phyloP scores from a whole-genome alignment of 2,797 vertebrate species.

The Eospalax fontanierii region DNA sequence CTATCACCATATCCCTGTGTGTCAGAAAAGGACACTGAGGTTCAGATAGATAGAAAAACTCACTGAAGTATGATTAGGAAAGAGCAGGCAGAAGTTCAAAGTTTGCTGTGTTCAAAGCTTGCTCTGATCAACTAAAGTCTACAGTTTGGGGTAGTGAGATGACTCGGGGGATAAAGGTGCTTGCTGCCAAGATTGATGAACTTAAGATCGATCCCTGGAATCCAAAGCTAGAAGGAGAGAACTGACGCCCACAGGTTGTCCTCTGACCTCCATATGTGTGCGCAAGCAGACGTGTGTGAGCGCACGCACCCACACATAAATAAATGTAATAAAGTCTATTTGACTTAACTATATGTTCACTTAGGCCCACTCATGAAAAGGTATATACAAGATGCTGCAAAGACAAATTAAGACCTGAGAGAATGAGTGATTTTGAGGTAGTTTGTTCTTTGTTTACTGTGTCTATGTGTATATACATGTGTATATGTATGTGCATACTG shows the following conservation, averaged over 20 bases:
- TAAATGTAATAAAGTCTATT: background rate
- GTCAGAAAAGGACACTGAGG: background rate
- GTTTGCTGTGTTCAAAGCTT: background rate
- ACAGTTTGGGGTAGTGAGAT: background rate
- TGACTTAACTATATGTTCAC: background rate
- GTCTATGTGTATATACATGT: background rate
- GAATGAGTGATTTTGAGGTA: background rate
- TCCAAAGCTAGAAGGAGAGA: background rate
- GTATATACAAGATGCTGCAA: background rate
- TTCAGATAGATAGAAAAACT: background rate
- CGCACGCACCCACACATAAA: background rate
- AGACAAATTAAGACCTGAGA: background rate
- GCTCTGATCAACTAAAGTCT: background rate
- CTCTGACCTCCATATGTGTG: background rate
- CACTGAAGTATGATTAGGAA: background rate
- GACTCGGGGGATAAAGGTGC: background rate
- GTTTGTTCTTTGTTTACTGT: slow-evolving; percentile 11
- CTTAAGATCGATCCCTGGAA: background rate
- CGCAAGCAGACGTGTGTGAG: background rate
- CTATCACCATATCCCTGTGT: background rate
- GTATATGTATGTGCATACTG: background rate
- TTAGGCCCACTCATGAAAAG: background rate
- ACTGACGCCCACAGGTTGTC: background rate
- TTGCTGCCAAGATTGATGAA: background rate
- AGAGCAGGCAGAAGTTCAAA: background rate